Evolutionary conservation across 2,888 invertebrate genomes (phyloP).

Genomic region (Mantis religiosa): DNA sequence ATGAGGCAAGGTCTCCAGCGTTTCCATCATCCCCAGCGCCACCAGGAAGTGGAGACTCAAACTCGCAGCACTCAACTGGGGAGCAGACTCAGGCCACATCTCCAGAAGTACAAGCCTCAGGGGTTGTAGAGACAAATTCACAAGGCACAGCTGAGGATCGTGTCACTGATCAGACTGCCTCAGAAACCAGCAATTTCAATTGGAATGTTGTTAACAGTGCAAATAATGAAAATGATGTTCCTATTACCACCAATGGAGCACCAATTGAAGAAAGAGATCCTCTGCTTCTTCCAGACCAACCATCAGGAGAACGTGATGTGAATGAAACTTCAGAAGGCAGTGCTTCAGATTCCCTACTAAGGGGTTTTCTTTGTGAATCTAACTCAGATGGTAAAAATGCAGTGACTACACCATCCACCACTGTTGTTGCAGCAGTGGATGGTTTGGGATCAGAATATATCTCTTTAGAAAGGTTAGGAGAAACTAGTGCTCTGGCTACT

Average conservation of each 20-base stretch:
- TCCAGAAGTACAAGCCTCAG: too few species aligned
- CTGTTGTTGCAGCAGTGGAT: neutral
- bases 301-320: neutral
- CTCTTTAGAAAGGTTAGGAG: conserved; percentile 58
- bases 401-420: neutral
- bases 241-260: neutral
- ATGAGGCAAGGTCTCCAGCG: too few species aligned
- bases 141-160: too few species aligned
- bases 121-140: too few species aligned
- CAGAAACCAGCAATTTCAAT: too few species aligned
- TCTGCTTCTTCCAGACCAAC: conserved; percentile 42
- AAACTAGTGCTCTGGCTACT: conserved; percentile 48
- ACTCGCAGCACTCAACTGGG: too few species aligned
- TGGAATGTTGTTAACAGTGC: conserved; percentile 1
- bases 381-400: neutral
- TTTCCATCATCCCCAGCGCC: too few species aligned
- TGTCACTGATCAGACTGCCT: too few species aligned
- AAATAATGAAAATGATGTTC: neutral
- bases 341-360: conserved; percentile 23
- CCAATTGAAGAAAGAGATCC: conserved; percentile 40
- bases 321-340: neutral
- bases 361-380: conserved; percentile 24
- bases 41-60: too few species aligned
- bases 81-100: too few species aligned
- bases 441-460: conserved; percentile 52